Base-by-base conservation (phyloP, 2,113 vertebrate genomes). In the Alces alces region DNA sequence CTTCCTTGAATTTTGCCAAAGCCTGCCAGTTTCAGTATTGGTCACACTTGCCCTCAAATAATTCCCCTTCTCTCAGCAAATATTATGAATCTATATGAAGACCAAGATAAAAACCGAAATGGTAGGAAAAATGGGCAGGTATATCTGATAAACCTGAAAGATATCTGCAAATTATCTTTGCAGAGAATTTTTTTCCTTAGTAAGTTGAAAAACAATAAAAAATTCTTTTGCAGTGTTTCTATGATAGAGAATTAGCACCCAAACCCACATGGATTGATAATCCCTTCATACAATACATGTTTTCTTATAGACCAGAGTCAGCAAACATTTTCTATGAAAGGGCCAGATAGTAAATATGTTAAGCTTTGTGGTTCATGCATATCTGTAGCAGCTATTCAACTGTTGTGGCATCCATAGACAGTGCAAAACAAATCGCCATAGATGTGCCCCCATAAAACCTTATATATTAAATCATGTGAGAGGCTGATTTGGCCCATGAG, bases 151-250 rank as follows among this genome's bases (percentile, higher is more conserved):
- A 36, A 39, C 66, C 10, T 39, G n/a, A 39, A 39, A 70, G 66
- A 70, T 70, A 36, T 12, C n/a, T 39, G 19, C n/a, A 70, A 39
- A 70, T 55, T 87, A 9, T 90, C 60, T 98, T 97, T 89, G 30
- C 45, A 83, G 2, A 85, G n/a, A 97, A 54, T 66, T 61, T 54
- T 12, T 64, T 45, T 39, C 19, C 5, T 86, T 7, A 47, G 93
- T 61, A 79, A 95, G n/a, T 8, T 95, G 70, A 92, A 95, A 91
- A 57, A 6, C 55, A 86, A 55, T 95, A 36, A 55, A 94, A 86
- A 43, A 33, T 66, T 70, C 4, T 79, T 73, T 86, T 85, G 64
- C 55, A 89, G 79, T 61, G 11, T 97, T 95, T 93, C 47, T 66
- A 17, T 58, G 25, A 57, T 76, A 96, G 83, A 25, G 9, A 91